A percentile compares a stretch with the other conserved stretches of the same genome.
These are phyloP conservation scores for Galbula dea DNA, from an alignment of 2,113 vertebrate genomes.

Conservation along the genomic window DNA sequence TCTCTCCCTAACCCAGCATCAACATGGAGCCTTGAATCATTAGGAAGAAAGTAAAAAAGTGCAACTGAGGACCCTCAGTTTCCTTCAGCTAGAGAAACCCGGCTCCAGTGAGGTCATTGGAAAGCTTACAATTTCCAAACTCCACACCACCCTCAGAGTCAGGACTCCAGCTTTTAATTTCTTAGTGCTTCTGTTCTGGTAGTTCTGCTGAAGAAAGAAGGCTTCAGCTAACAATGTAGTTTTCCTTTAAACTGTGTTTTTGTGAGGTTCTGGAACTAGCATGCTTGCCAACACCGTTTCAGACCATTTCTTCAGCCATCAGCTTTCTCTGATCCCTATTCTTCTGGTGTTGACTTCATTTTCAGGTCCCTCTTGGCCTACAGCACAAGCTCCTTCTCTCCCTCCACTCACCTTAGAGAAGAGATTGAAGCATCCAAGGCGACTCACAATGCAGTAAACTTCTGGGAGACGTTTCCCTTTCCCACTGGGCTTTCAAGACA, in stretches of 20 bases:
- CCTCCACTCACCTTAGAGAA: conserved; percentile 88
- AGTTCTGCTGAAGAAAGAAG: background rate
- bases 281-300: background rate
- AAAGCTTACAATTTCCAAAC: background rate
- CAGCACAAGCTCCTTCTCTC: background rate
- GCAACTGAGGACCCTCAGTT: background rate
- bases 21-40: background rate
- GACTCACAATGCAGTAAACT: conserved; percentile 97
- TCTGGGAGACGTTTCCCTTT: conserved; percentile 94
- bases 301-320: background rate
- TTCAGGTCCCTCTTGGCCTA: background rate
- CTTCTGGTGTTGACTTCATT: background rate
- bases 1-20: background rate
- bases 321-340: background rate
- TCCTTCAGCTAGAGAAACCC: background rate
- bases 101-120: background rate
- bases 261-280: background rate
- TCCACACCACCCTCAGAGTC: background rate
- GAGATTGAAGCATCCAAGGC: conserved; percentile 94
- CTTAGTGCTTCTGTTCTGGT: background rate
- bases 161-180: background rate
- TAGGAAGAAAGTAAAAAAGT: background rate
- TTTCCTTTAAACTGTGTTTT: background rate
- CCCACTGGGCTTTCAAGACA: conserved; percentile 83
- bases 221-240: background rate